Evolutionary conservation across 2,113 vertebrate genomes (phyloP), one percentile per base, ranked within the genome.

Genomic region (Apteryx mantelli): DNA sequence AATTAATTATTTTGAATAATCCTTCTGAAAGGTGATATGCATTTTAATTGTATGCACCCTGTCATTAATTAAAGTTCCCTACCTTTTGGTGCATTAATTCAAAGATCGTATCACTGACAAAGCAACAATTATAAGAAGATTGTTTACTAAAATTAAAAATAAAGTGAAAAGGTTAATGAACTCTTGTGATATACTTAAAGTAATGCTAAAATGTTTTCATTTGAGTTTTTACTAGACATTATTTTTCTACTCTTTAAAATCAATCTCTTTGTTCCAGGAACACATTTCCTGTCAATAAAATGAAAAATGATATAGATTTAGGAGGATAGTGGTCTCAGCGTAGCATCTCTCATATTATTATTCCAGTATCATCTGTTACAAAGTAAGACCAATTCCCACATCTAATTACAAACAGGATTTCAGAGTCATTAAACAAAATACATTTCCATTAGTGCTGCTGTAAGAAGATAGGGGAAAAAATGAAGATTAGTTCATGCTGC

Each of bases 401-500:
- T 99, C 98, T 99, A 99, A 99, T 99, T 99, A 99, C 98, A 98
- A 98, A 98, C 98, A 99, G 98, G 98, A 99, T 99, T 99, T 98
- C 98, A 98, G 98, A 99, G 98, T 99, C 98, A 99, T 99, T 98
- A 99, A 98, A 98, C 98, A 98, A 98, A 98, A 99, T 98, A 98
- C 98, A 99, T 99, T 99, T 98, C 98, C 98, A 99, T 99, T 99
- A 99, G 98, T 98, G 97, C 97, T 98, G 97, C 97, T 97, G 95
- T 98, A 98, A 98, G 97, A 98, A 96, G 97, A 98, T 97, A 94
- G 97, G 97, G 89, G 84, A 4, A 17, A 92, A 97, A 96, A 97
- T 97, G 96, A 98, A 98, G 98, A 98, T 98, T 98, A 98, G 97
- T 97, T 97, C 94, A 97, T 94, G 93, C 80, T 97, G 96, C 92